Evolutionary conservation across 1,140 invertebrate genomes (phyloP), one percentile per base, ranked within the genome.

Genomic region (Tetramorium alpestre): DNA sequence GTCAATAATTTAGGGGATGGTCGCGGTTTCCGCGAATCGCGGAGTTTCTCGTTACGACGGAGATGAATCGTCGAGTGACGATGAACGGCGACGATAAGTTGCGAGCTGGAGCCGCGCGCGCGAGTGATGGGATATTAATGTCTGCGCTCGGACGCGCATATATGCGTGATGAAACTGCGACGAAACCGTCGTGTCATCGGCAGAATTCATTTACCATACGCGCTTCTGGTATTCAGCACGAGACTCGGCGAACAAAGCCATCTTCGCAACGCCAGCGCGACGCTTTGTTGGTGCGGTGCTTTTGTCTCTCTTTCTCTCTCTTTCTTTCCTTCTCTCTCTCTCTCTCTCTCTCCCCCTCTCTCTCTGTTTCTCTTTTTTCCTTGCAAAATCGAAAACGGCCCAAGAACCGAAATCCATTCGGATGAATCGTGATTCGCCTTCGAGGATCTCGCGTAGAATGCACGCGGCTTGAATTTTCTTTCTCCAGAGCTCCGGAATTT

Each of bases 201-300:
- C 51, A 73, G 51, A 58, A 82, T 82, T 82, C 67, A 82, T 82
- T 82, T 82, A 73, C 22, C 38, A 33, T 22, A 38, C 38, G 76
- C 38, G 56, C 73, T 54, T 16, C 54, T 11, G 76, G 28, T 62
- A 73, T 60, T 60, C 69, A 73, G 8, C 54, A n/a, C 41, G 69
- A 75, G n/a, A 73, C n/a, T 82, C 10, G 6, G 67, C 41, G 54
- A 73, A 58, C 80, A 60, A 75, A 75, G 56, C 44, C 67, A 47
- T n/a, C 54, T 38, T 82, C 41, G 80, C 69, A 25, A 60, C n/a
- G n/a, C n/a, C 44, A 41, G 16, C 38, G 25, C 22, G 38, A 73
- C 13, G 80, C 25, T 60, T 75, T 73, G 69, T 75, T 38, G 62
- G 49, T 4, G 60, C 28, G 6, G 8, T 8, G 65, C 38, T 49